Evolutionary conservation across 2,113 vertebrate genomes (phyloP).

Genomic region (Syrmaticus mikado): DNA sequence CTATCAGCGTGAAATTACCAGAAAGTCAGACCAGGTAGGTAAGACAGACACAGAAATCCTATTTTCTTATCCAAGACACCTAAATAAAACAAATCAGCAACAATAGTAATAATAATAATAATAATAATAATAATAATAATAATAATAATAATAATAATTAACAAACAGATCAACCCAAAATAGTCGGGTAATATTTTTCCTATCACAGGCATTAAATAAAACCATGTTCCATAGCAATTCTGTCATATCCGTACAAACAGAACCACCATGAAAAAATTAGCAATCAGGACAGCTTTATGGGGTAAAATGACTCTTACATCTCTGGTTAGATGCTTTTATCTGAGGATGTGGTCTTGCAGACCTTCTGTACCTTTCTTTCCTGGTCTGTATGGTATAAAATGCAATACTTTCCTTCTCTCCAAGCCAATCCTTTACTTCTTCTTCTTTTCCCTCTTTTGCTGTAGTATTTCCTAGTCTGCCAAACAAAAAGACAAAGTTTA

Average conservation of each 20-base stretch:
- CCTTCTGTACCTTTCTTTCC: not conserved
- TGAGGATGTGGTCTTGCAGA: not conserved
- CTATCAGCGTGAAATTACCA: too few species aligned
- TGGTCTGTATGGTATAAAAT: not conserved
- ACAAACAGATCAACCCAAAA: not conserved
- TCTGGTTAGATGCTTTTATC: constrained; percentile 8
- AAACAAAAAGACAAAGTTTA: not conserved
- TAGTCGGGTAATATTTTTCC: not conserved
- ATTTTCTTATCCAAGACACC: not conserved
- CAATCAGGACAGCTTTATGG: not conserved
- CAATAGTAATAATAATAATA: not conserved
- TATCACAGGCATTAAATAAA: not conserved
- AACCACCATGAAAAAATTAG: not conserved
- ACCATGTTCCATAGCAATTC: not conserved
- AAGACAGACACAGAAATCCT: too few species aligned
- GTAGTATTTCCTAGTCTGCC: not conserved
- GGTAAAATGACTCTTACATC: not conserved
- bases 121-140: not conserved
- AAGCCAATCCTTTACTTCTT: rapidly evolving
- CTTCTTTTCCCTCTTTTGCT: not conserved
- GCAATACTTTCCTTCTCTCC: not conserved
- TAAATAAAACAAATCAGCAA: not conserved
- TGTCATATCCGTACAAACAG: not conserved
- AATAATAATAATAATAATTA: not conserved
- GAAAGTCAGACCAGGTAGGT: too few species aligned